Base-by-base conservation (phyloP, 30 jellyfish, hydroid and myxozoan species). In the Hydra vulgaris region DNA sequence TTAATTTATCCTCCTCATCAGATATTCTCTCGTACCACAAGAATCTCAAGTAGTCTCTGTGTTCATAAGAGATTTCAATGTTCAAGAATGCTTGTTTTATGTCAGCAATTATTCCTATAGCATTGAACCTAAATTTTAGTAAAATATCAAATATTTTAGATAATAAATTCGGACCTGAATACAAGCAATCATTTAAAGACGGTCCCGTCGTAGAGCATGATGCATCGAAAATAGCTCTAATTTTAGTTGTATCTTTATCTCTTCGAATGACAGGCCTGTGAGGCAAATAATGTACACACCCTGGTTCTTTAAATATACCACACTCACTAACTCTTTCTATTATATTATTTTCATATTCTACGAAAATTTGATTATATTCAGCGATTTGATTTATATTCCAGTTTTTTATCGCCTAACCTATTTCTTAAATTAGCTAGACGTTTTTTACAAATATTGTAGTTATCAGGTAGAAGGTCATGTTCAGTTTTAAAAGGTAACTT, bases 171-270 rank as follows among this genome's bases (percentile, higher is more conserved):
- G 75, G 75, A 23, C 75, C 75, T 20, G 75, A 68, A 15, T 68
- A n/a, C 16, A 68, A 68, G 27, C 75, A 20, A 20, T 68, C 75
- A 23, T 68, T 68, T 8, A 68, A 23, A 68, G 71, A 68, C 16
- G 75, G 75, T 68, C 75, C 27, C 25, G 75, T n/a, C 27, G 75
- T 68, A 20, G 75, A 68, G 75, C 25, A 68, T n/a, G 75, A 68
- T 23, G 75, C 25, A 68, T 68, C 75, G 4, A 68, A 68, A 68
- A 68, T 16, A n/a, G 12, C 75, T 68, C 26, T 20, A 1, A 68
- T 68, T 68, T 68, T 68, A 3, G 75, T 68, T 4, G 75, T 68
- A n/a, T 1, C 16, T 68, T 68, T 68, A 68, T 23, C 75, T 23
- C 27, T 68, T 68, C 75, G 8, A 68, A 15, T 23, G 8, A 68